Percentiles rank a stretch among this genome's conserved stretches.
These are phyloP conservation scores for Epiblema foenella DNA, from an alignment of 2,888 invertebrate species.

Conservation along the genomic window DNA sequence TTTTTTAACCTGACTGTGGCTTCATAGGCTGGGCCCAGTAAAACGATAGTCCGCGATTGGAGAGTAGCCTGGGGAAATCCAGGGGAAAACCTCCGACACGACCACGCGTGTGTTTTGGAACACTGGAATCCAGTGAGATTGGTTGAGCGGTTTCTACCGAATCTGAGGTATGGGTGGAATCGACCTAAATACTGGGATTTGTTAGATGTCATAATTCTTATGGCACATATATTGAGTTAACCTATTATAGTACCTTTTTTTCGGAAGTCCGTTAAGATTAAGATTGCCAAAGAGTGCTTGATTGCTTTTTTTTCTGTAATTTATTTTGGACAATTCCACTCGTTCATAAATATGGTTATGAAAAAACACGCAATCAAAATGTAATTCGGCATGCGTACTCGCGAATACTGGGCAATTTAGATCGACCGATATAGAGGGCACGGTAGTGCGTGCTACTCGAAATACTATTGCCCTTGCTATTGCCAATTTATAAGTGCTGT, in stretches of 20 bases:
- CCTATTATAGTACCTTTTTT: neutral
- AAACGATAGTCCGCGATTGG: too few relatives aligned
- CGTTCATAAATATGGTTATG: constrained; percentile 6
- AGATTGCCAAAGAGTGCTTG: neutral
- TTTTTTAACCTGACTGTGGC: too few relatives aligned
- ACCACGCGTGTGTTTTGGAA: too few relatives aligned
- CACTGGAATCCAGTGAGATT: too few relatives aligned
- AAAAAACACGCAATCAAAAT: constrained; percentile 14
- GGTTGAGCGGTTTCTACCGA: too few relatives aligned
- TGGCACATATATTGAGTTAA: neutral
- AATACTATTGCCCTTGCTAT: neutral
- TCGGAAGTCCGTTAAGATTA: neutral
- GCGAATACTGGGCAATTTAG: constrained; percentile 30
- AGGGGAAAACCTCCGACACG: too few relatives aligned
- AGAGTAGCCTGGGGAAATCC: too few relatives aligned
- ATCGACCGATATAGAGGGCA: constrained; percentile 21
- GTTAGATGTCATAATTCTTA: neutral
- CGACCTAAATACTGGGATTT: too few relatives aligned
- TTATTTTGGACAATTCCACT: neutral
- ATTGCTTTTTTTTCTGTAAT: neutral
- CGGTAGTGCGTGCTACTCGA: constrained; percentile 12
- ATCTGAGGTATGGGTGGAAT: too few relatives aligned
- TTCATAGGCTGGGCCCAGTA: too few relatives aligned
- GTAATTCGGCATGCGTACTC: constrained; percentile 15
- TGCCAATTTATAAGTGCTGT: constrained; percentile 7